These are phyloP conservation scores for Monochamus alternatus DNA, from an alignment of 2,888 invertebrate species.

Conservation along the genomic window DNA sequence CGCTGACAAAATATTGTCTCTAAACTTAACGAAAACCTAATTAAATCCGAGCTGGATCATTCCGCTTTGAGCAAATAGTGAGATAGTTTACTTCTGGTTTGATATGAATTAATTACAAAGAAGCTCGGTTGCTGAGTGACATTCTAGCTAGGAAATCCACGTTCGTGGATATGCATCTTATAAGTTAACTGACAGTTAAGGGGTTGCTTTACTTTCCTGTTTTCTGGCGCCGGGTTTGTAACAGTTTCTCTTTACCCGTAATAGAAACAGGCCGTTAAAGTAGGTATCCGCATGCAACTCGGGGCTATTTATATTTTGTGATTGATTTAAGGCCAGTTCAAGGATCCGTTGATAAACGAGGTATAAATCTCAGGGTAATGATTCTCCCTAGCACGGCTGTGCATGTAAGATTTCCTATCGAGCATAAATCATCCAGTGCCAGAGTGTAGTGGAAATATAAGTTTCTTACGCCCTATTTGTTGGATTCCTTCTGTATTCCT, in stretches of 20 bases:
- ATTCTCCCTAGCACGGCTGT: not conserved
- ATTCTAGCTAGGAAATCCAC: not conserved
- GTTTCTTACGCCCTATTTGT: too few species aligned
- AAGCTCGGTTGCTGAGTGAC: not conserved
- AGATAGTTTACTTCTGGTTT: conserved; percentile 4
- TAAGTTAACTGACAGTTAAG: conserved; percentile 6
- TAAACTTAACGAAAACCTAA: conserved; percentile 3
- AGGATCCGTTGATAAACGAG: conserved; percentile 18
- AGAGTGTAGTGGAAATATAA: too few species aligned
- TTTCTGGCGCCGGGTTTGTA: conserved; percentile 9
- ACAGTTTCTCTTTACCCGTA: conserved; percentile 7
- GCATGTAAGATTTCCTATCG: not conserved
- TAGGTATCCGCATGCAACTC: conserved; percentile 22
- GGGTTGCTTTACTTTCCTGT: conserved; percentile 8
- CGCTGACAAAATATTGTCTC: conserved; percentile 4
- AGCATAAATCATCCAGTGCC: not conserved
- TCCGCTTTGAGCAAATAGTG: not conserved
- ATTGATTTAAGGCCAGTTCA: conserved; percentile 31
- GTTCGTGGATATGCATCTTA: not conserved
- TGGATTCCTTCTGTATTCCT: too few species aligned
- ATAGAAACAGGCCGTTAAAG: conserved; percentile 19
- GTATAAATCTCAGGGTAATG: not conserved
- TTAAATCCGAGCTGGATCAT: conserved; percentile 2
- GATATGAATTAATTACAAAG: not conserved
- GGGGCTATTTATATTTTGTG: conserved; percentile 24